These are phyloP conservation scores for Pangasianodon hypophthalmus DNA, from an alignment of 2,113 vertebrate species.

Conservation along the genomic window DNA sequence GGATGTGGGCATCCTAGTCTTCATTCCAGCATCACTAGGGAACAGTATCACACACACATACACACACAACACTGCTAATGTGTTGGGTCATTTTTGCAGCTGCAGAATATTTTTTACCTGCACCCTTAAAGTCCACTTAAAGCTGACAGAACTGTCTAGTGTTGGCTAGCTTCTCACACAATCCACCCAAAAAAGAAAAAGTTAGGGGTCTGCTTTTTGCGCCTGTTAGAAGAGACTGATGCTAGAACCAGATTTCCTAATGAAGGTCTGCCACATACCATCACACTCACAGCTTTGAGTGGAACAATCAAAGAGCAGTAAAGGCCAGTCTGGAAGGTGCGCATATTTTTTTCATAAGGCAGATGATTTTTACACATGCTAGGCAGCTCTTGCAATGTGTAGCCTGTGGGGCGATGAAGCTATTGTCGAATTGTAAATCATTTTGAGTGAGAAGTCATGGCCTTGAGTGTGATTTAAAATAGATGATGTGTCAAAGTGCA, in stretches of 20 bases:
- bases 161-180: constrained; percentile 9
- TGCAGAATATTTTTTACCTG: constrained; percentile 53
- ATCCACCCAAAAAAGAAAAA: not conserved
- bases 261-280: constrained; percentile 26
- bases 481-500: constrained; percentile 60
- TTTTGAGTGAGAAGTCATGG: constrained; percentile 55
- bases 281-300: constrained; percentile 33
- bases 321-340: constrained; percentile 29
- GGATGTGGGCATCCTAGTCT: constrained; percentile 42
- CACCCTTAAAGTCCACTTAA: constrained; percentile 4
- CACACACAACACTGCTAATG: not conserved
- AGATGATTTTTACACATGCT: constrained; percentile 57
- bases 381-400: constrained; percentile 54
- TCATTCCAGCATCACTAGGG: constrained; percentile 24
- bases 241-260: constrained; percentile 40
- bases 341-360: constrained; percentile 54
- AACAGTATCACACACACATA: constrained; percentile 35
- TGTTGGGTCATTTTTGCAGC: constrained; percentile 1
- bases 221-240: constrained; percentile 36
- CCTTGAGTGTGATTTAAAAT: constrained; percentile 65
- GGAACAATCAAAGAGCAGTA: constrained; percentile 40
- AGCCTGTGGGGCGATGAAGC: constrained; percentile 55
- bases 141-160: constrained; percentile 15
- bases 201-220: constrained; percentile 37
- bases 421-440: constrained; percentile 65